Evolutionary conservation across 37 sponge, comb jelly and placozoan genomes (phyloP).

Genomic region (Haliclona indistincta): DNA sequence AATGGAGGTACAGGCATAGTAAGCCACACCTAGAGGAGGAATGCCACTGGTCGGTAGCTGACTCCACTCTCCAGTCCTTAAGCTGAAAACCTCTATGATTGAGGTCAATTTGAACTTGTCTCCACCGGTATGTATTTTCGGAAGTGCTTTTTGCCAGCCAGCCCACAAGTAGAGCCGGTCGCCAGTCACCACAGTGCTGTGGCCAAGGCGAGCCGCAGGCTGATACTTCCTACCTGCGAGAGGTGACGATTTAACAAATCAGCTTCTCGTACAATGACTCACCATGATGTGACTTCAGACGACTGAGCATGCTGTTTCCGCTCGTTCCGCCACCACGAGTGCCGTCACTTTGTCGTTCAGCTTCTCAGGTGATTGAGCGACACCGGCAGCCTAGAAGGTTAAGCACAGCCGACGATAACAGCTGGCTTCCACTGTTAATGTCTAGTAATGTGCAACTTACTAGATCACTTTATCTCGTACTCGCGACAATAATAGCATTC

Average conservation of each 20-base stretch:
- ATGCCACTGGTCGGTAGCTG: constrained; percentile 1
- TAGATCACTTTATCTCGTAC: no score
- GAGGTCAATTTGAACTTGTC: neutral
- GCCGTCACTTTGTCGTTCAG: no score
- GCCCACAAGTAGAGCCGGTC: neutral
- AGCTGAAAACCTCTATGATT: neutral
- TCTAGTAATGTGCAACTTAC: no score
- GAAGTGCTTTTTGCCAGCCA: neutral
- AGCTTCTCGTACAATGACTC: no score
- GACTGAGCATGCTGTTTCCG: constrained; percentile 7
- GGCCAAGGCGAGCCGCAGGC: neutral
- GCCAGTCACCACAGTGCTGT: neutral
- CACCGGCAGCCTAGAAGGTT: no score
- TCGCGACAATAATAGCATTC: no score
- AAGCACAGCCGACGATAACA: no score
- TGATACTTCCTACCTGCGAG: constrained; percentile 10
- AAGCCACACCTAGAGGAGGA: constrained; percentile 5
- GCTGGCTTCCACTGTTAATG: no score
- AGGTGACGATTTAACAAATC: no score
- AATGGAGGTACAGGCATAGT: neutral
- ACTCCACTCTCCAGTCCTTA: constrained; percentile 1
- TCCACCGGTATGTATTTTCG: neutral
- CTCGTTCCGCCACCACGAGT: no score
- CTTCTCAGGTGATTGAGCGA: no score
- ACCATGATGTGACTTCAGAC: constrained; percentile 3